phyloP scores from a whole-genome alignment of 2,113 vertebrate genomes.

The Salvelinus alpinus region DNA sequence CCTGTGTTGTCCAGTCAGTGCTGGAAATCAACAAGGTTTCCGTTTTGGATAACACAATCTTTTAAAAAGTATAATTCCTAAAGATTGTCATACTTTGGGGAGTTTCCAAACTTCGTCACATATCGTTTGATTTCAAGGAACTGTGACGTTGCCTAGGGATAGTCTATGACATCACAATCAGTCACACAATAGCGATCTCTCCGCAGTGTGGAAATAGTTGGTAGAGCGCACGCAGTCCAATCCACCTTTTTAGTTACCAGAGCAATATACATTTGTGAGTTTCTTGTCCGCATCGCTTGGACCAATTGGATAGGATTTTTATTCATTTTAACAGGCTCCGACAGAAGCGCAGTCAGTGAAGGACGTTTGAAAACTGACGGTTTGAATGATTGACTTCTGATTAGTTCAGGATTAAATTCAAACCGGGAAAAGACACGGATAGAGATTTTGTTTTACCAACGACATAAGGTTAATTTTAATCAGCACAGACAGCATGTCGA shows the following conservation, averaged over 20 bases:
- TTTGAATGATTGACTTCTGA: constrained; percentile 21
- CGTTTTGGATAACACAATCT: too few relatives aligned
- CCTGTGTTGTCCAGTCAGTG: too few relatives aligned
- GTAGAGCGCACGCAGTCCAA: neutral
- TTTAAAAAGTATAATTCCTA: too few relatives aligned
- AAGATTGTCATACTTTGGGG: neutral
- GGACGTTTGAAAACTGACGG: constrained; percentile 14
- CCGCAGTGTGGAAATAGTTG: constrained; percentile 46
- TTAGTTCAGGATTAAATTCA: constrained; percentile 50
- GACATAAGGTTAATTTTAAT: neutral
- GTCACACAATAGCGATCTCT: constrained; percentile 31
- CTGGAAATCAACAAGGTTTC: too few relatives aligned
- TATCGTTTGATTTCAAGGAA: neutral
- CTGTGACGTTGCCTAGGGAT: constrained; percentile 48
- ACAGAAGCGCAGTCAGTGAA: constrained; percentile 25
- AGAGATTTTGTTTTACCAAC: constrained; percentile 15
- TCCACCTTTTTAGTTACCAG: neutral
- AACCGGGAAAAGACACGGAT: constrained; percentile 7
- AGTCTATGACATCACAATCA: constrained; percentile 64
- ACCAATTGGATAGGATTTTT: constrained; percentile 34
- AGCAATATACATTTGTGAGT: constrained; percentile 51
- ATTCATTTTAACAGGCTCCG: constrained; percentile 7
- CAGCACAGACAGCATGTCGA: constrained; percentile 55
- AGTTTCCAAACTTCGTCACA: constrained; percentile 9
- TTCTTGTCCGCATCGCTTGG: neutral